Evolutionary conservation across 2,113 vertebrate species (phyloP).

Genomic region (Anguilla japonica): DNA sequence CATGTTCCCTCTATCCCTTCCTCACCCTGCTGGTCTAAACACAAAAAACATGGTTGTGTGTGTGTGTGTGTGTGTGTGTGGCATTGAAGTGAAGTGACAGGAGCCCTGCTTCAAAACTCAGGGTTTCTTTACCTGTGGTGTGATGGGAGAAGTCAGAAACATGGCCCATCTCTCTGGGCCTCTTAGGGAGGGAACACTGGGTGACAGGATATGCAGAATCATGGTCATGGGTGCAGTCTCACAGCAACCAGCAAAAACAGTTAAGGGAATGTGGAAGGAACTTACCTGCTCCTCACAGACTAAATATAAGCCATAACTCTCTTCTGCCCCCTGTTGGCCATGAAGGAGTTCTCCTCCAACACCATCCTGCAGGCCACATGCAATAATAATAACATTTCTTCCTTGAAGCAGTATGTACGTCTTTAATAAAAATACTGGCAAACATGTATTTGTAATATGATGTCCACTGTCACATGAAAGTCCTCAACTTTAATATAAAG

Average conservation of each 20-base stretch:
- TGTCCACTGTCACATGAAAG: not conserved
- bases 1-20: not conserved
- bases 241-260: not conserved
- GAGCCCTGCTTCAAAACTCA: not conserved
- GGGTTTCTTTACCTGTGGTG: not conserved
- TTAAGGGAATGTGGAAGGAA: not conserved
- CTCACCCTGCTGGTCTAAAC: not conserved
- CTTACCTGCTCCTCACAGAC: not conserved
- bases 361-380: not conserved
- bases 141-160: not conserved
- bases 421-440: not conserved
- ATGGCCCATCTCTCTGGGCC: not conserved
- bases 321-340: conserved; percentile 1
- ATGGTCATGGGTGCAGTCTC: not conserved
- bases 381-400: not conserved
- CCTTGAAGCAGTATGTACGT: not conserved
- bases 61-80: not conserved
- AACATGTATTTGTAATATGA: not conserved
- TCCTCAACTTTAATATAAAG: not conserved
- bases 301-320: not conserved
- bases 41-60: not conserved
- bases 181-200: not conserved
- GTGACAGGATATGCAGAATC: not conserved
- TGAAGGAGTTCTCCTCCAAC: not conserved
- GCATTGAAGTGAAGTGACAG: not conserved